These are phyloP conservation scores for Gymnosoma rotundatum DNA, from an alignment of 2,888 invertebrate genomes.

Conservation along the genomic window DNA sequence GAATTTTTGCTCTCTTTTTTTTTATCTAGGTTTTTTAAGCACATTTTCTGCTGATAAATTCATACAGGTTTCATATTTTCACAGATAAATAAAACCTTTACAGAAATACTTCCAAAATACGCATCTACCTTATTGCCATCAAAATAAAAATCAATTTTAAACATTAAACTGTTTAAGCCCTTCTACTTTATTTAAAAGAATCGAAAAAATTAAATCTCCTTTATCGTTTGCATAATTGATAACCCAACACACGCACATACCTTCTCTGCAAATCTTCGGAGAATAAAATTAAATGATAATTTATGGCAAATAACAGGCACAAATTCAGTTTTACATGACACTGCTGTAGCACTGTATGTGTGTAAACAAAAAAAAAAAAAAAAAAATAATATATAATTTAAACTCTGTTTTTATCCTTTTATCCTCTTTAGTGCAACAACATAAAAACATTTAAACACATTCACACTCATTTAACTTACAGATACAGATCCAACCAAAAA, in stretches of 20 bases:
- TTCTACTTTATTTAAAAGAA: background rate
- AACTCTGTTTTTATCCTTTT: conserved; percentile 62
- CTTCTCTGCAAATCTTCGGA: conserved; percentile 23
- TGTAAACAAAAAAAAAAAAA: no score
- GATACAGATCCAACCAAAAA: background rate
- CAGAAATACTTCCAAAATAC: no score
- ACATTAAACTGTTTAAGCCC: background rate
- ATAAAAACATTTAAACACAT: conserved; percentile 48
- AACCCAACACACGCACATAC: conserved; percentile 22
- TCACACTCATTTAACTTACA: conserved; percentile 10
- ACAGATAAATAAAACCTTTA: no score
- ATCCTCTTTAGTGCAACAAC: conserved; percentile 60
- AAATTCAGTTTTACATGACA: conserved; percentile 39
- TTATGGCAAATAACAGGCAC: conserved; percentile 51
- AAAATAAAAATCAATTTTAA: background rate
- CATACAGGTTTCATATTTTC: no score
- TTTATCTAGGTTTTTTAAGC: no score
- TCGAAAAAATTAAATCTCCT: conserved; percentile 31
- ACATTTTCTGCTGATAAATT: no score
- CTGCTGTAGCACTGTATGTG: no score
- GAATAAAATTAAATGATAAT: conserved; percentile 54
- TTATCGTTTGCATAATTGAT: conserved; percentile 50
- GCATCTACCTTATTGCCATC: no score
- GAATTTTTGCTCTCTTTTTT: no score
- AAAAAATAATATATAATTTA: conserved; percentile 44